Base-by-base conservation (phyloP, 2,113 vertebrate genomes). In the Tyto alba region DNA sequence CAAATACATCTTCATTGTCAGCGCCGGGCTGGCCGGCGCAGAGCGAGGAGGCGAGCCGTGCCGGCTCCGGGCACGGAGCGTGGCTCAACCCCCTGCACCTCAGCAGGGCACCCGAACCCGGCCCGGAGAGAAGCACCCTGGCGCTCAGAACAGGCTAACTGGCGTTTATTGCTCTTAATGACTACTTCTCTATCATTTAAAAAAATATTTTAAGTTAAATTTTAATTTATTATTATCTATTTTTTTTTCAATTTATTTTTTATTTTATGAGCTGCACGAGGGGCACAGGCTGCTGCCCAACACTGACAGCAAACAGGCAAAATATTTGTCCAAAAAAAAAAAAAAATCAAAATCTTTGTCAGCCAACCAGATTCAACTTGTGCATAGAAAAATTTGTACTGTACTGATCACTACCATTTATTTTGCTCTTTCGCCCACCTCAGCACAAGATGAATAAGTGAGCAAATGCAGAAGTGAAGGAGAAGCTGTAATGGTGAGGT, bases 401-500 rank as follows among this genome's bases (percentile, higher is more conserved):
- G 1, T 9, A 5, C 27, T 6, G 36, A 34, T 12, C 21, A 3
- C 34, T 20, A 2, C 38, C 41, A 4, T 11, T 36, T 62, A 7
- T 15, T 43, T 21, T 29, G 20, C 15, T 43, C 48, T 4, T 12
- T 36, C 19, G 30, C 52, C 27, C 43, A 30, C 6, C 43, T 20
- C 56, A 40, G 67, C 52, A 60, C 10, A 7, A 7, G 47, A 8
- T 4, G n/a, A 20, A 5, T 2, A 36, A 34, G 30, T 2, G 6
- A 59, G 43, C 16, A 36, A 47, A 26, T 5, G 22, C 26, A 59
- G 41, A 15, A 55, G 29, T 1, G 25, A 63, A 56, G 36, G 34
- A 47, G 40, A 40, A 22, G 4, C 52, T 5, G 6, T 8, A 45
- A 21, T 0, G 1, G 43, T 9, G 55, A 1, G 3, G 4, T 11